Evolutionary conservation across 2,888 invertebrate species (phyloP), one percentile per base, ranked within the genome.

Genomic region (Thecophora atra): DNA sequence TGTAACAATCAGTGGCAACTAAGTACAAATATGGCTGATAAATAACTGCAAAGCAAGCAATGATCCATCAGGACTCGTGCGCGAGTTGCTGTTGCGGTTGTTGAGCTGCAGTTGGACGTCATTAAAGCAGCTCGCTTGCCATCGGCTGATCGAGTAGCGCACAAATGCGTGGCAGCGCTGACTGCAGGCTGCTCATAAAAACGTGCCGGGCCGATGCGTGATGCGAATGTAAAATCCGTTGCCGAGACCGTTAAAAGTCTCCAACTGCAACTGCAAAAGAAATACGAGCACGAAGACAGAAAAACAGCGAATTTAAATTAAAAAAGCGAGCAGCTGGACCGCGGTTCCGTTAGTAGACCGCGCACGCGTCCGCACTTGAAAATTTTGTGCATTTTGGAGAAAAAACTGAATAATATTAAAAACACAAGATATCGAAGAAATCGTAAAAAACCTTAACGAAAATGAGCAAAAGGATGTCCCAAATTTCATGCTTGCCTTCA

Each of bases 171-270:
- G 58, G 21, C 51, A 54, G 54, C 70, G 51, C 44, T 63, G 51
- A 63, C 63, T 63, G 70, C 28, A 70, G 63, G 60, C 13, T 17
- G 58, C 30, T 82, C 82, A 84, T 81, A 84, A 84, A 85, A 85
- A 85, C 85, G 85, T 84, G 85, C 85, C 81, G 84, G 81, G 82
- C 82, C 83, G 82, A 81, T 84, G 84, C 84, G 84, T 84, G 84
- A 82, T 85, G 81, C 79, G 81, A 84, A 80, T 85, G 77, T 80
- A 81, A 82, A 84, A 72, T 75, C 71, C 77, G 73, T 66, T 73
- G 63, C 71, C 70, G 51, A 30, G 52, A 60, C 60, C 70, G 70
- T 64, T 63, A 64, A 64, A 44, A 19, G 44, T 37, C 6, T 37
- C 37, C 37, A 2, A 2, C 7, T 1, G 21, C 5, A 17, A 52